A percentile compares a stretch with the other conserved stretches of the same genome.
phyloP scores from a whole-genome alignment of 2,113 vertebrate species.

The Xenopus borealis region DNA sequence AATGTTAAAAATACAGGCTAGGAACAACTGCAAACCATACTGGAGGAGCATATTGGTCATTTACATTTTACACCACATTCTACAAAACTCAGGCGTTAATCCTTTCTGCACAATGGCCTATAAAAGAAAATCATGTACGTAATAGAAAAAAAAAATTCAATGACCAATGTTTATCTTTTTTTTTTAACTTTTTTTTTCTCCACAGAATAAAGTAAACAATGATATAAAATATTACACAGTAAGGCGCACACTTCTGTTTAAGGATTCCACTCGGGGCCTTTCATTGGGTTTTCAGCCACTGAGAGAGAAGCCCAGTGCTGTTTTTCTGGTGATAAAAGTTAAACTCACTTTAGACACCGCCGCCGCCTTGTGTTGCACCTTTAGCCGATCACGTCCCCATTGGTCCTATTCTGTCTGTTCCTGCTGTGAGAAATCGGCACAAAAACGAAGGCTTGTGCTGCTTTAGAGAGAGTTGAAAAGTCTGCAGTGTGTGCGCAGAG shows the following conservation, averaged over 20 bases:
- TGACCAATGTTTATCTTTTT: background rate
- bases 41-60: no score
- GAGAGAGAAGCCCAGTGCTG: background rate
- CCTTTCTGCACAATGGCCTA: no score
- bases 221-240: conserved; percentile 66
- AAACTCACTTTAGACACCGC: background rate
- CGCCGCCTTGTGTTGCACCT: conserved; percentile 17
- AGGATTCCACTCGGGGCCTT: conserved; percentile 24
- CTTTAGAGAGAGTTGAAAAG: background rate
- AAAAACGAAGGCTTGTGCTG: conserved; percentile 20
- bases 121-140: no score
- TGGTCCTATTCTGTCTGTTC: background rate
- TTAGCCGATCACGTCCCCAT: background rate
- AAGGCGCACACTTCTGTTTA: conserved; percentile 51
- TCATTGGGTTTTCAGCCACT: conserved; percentile 49
- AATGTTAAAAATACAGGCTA: no score
- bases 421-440: background rate
- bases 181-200: conserved; percentile 61
- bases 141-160: no score
- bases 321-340: background rate
- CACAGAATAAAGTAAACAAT: conserved; percentile 71
- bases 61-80: no score
- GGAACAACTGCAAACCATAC: no score
- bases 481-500: conserved; percentile 3
- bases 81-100: no score